phyloP scores from a whole-genome alignment of 30 jellyfish, hydroid and myxozoan species.

The Chrysaora quinquecirrha region DNA sequence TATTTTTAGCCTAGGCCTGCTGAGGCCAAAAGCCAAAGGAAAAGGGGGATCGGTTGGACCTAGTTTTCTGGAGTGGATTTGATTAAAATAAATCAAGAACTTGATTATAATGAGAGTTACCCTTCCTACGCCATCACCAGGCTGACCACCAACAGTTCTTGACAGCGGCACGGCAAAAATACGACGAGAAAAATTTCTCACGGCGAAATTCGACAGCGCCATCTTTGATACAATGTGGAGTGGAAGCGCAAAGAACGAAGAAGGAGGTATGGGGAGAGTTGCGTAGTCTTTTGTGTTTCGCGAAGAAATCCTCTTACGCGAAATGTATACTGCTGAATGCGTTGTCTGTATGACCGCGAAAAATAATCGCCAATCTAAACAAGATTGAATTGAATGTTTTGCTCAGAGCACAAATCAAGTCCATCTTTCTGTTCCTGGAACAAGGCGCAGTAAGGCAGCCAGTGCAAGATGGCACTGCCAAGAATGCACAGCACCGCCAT shows the following conservation, averaged over 20 bases:
- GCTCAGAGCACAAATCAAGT: too few species aligned
- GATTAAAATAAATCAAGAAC: too few species aligned
- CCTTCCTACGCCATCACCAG: conserved; percentile 71
- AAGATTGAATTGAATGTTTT: too few species aligned
- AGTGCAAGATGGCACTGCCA: too few species aligned
- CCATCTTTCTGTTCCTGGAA: too few species aligned
- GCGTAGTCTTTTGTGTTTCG: not conserved
- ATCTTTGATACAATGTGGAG: conserved; percentile 31
- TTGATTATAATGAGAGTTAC: too few species aligned
- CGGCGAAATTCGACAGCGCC: conserved; percentile 51
- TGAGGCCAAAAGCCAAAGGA: too few species aligned
- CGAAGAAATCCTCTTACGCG: not conserved
- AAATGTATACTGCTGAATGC: not conserved
- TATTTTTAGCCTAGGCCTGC: too few species aligned
- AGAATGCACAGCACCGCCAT: too few species aligned
- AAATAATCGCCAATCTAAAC: not conserved
- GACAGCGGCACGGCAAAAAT: conserved; percentile 34
- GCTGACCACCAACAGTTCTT: conserved; percentile 35
- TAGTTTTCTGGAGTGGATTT: too few species aligned
- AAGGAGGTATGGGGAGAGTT: not conserved
- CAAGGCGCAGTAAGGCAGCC: too few species aligned
- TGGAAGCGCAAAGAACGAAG: not conserved
- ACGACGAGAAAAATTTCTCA: conserved; percentile 33
- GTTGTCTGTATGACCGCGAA: not conserved
- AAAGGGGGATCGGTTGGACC: too few species aligned